Evolutionary conservation across 2,888 invertebrate species (phyloP), one percentile per base, ranked within the genome.

Genomic region (Lasioglossum oenotherae): DNA sequence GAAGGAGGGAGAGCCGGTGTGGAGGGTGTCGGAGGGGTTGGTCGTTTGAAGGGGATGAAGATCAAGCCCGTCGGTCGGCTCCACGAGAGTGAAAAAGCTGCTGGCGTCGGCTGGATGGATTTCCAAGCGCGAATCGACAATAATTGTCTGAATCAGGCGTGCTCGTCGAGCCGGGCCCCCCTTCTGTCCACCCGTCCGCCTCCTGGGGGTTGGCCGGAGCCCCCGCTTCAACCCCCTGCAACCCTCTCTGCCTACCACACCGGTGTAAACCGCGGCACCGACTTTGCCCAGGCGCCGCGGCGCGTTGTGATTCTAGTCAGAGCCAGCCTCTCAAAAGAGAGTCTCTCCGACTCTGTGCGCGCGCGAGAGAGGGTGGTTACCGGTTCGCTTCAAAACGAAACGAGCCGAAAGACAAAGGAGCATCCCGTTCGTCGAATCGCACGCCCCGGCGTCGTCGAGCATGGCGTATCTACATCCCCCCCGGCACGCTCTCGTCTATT

Each of bases 381-480:
- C 84, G 91, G 23, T 38, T 69, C 57, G 92, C 88, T 91, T 91
- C 91, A 89, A 84, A 93, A 92, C 91, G 91, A 89, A 89, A 38
- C 69, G 67, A 67, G 67, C 69, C 90, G 91, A 92, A 93, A 94
- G 94, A 95, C 94, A 95, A 94, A 93, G 92, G 94, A 93, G 92
- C 94, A 94, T 93, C 92, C 94, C 93, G 94, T 93, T 92, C 92
- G 91, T 89, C 93, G 93, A 94, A 94, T 94, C 94, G 94, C 92
- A 91, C 93, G 91, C 87, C 87, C 83, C 86, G 87, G 78, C 87
- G 88, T 88, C 92, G 92, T 89, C 92, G 93, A 94, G 92, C 95
- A 94, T 95, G 95, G 93, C 94, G 92, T 95, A 95, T 95, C 95
- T 94, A 93, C 94, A 94, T 94, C 94, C 94, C 93, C 93, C 91